Evolutionary conservation across 1,140 invertebrate genomes (phyloP), one percentile per base, ranked within the genome.

Genomic region (Samia ricini): DNA sequence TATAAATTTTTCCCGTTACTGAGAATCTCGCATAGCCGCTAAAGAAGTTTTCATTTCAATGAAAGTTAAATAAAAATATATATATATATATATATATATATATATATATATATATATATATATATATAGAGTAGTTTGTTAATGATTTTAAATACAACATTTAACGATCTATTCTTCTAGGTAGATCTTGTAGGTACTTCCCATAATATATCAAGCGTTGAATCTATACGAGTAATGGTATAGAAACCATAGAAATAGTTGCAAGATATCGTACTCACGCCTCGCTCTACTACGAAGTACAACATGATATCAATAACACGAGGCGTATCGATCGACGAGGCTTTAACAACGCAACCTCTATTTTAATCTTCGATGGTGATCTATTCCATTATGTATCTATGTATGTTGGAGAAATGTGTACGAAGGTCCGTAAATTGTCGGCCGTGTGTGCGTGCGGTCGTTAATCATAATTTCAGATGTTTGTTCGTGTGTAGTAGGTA

Each of bases 381-480:
- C 82, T 87, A 87, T 87, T 87, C 77, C 73, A 77, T 79, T 73
- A 78, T 64, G 69, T 79, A 65, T 50, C 52, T 70, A 29, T 64
- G 69, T 79, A 65, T 36, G 56, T 70, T n/a, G n/a, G n/a, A n/a
- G n/a, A 23, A 49, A 64, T 68, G 63, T 29, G 26, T 65, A 64
- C 56, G 36, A 64, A 65, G 57, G 64, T 60, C 20, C 55, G 61
- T 74, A 64, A 69, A 65, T 49, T 42, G 4, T 59, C 69, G 61
- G 71, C 68, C 67, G 73, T 80, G 81, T 83, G 79, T 83, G 86
- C 76, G 84, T 79, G 72, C 61, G 87, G 76, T 89, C 85, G 84
- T 89, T 89, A 89, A 89, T 89, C 87, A 89, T 89, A 85, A 88
- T 89, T 89, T 87, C 78, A 79, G 79, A 87, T 83, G 79, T 89